Conservation (phyloP, 1,140 invertebrate genomes). For the Magallana angulata region DNA sequence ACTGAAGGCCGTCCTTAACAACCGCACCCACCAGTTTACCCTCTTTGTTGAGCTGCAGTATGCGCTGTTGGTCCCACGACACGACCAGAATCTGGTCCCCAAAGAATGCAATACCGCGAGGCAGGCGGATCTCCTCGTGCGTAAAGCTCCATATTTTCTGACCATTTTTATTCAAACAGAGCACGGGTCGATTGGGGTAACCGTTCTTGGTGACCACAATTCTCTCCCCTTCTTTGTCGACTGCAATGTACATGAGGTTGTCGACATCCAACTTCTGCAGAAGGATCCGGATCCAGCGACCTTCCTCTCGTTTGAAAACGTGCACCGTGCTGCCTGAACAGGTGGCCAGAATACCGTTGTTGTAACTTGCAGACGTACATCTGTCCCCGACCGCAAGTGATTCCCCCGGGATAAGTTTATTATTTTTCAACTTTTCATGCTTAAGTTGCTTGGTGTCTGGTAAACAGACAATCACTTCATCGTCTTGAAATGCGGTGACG, state of each 20-base stretch:
- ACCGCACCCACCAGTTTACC: slow-evolving; percentile 43
- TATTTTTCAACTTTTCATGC: slow-evolving; percentile 50
- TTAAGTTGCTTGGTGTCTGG: slow-evolving; percentile 46
- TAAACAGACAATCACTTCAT: slow-evolving; percentile 44
- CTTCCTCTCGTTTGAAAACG: slow-evolving; percentile 37
- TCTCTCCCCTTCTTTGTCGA: slow-evolving; percentile 45
- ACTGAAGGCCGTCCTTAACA: slow-evolving; percentile 39
- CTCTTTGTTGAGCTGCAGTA: slow-evolving; percentile 43
- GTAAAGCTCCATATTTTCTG: slow-evolving; percentile 51
- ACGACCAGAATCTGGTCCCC: slow-evolving; percentile 30
- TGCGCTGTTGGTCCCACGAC: slow-evolving; percentile 48
- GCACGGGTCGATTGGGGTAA: slow-evolving; percentile 46
- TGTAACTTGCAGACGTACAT: slow-evolving; percentile 42
- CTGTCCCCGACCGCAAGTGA: slow-evolving; percentile 42
- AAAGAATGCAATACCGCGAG: slow-evolving; percentile 44
- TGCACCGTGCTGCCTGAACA: slow-evolving; percentile 51
- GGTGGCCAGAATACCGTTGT: slow-evolving; percentile 45
- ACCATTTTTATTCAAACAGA: slow-evolving; percentile 38
- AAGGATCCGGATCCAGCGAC: slow-evolving; percentile 33
- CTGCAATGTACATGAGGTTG: slow-evolving; percentile 46
- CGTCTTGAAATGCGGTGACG: slow-evolving; percentile 34
- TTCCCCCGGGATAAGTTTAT: slow-evolving; percentile 48
- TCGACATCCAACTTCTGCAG: slow-evolving; percentile 42
- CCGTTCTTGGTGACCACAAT: slow-evolving; percentile 44
- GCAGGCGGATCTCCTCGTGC: slow-evolving; percentile 45